Evolutionary conservation across 2,888 invertebrate genomes (phyloP).

Genomic region (Rambutsinella grinnellia): DNA sequence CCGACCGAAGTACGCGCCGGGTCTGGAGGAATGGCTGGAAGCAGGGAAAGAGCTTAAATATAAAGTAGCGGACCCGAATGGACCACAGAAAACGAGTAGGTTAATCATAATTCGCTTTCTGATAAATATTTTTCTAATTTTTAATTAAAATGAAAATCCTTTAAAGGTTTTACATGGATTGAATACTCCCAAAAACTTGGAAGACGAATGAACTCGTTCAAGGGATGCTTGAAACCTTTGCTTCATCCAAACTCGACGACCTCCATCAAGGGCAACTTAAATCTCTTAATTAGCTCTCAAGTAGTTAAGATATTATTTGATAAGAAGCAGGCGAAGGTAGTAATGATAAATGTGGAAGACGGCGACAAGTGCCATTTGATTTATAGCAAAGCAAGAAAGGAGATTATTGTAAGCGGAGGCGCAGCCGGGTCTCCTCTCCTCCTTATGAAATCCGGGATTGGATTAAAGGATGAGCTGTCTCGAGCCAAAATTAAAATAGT

Average conservation of each 20-base stretch:
- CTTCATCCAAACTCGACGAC: no score
- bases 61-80: conserved; percentile 26
- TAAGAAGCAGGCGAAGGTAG: no score
- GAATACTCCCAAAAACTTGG: conserved; percentile 13
- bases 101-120: neutral
- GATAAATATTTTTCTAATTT: no score
- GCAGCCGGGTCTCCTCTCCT: neutral
- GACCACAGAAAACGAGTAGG: conserved; percentile 21
- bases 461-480: neutral
- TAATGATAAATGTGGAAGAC: no score
- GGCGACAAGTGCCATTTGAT: neutral
- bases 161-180: neutral
- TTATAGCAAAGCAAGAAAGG: neutral
- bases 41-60: conserved; percentile 31
- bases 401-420: neutral
- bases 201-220: no score
- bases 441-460: conserved; percentile 1
- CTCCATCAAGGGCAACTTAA: conserved; percentile 13
- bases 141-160: no score
- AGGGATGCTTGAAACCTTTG: no score
- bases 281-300: no score
- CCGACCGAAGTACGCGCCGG: conserved; percentile 10
- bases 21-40: conserved; percentile 11
- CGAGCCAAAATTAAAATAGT: conserved; percentile 15
- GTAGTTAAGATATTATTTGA: no score